Percentiles rank a stretch among this genome's conserved stretches.
phyloP scores from a whole-genome alignment of 2,888 invertebrate species.

The Anaspis maculata region DNA sequence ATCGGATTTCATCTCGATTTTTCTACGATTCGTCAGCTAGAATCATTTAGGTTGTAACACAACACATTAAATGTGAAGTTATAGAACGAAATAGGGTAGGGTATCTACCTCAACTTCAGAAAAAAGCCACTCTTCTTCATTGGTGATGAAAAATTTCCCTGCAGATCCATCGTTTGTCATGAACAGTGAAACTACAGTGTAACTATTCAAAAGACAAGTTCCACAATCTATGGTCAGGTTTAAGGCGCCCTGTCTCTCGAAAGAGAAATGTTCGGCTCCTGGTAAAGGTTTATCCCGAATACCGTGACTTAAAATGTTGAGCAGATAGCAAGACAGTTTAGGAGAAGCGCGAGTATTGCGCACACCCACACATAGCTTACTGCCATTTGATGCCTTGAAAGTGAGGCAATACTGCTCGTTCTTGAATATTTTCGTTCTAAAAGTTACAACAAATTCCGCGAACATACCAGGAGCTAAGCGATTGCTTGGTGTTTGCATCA shows the following conservation, averaged over 20 bases:
- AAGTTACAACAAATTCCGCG: conserved; percentile 31
- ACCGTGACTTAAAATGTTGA: conserved; percentile 16
- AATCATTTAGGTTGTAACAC: too few species aligned
- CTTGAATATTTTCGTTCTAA: conserved; percentile 29
- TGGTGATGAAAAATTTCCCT: conserved; percentile 41
- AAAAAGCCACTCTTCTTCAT: conserved; percentile 41
- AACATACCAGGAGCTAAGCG: conserved; percentile 41
- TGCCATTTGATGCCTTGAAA: conserved; percentile 33
- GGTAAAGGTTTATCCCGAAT: conserved; percentile 8
- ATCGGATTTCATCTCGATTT: conserved; percentile 30
- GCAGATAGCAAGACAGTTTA: conserved; percentile 30
- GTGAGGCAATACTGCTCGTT: conserved; percentile 32
- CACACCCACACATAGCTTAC: conserved; percentile 24
- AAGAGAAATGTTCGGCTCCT: conserved; percentile 13
- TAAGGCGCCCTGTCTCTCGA: conserved; percentile 24
- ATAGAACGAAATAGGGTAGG: too few species aligned
- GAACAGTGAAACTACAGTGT: conserved; percentile 25
- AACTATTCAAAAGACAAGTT: conserved; percentile 38
- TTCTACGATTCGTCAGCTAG: too few species aligned
- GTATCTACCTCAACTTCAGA: conserved; percentile 33
- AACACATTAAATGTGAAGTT: too few species aligned
- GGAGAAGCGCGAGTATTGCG: conserved; percentile 35
- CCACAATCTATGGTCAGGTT: conserved; percentile 41
- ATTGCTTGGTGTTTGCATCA: conserved; percentile 18
- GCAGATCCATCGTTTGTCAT: conserved; percentile 37